phyloP scores from a whole-genome alignment of 2,113 vertebrate species.

The Daphoenositta chrysoptera region DNA sequence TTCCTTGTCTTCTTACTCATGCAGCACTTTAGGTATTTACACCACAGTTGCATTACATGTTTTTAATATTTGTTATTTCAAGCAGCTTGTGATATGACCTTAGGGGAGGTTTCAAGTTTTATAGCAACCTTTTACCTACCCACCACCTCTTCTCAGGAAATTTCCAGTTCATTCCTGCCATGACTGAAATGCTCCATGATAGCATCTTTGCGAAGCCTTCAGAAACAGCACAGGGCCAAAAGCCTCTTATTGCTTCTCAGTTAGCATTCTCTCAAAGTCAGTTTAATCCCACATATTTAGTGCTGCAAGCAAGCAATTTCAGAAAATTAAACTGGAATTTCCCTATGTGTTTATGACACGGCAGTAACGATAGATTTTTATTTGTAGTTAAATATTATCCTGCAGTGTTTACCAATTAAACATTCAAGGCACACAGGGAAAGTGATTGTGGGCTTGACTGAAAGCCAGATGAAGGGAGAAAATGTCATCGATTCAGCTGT shows the following conservation, averaged over 20 bases:
- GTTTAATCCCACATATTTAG: constrained; percentile 16
- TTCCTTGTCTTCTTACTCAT: not conserved
- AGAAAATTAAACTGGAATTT: constrained; percentile 62
- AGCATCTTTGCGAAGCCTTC: constrained; percentile 35
- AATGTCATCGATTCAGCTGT: not conserved
- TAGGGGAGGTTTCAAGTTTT: constrained; percentile 14
- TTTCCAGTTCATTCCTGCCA: constrained; percentile 40
- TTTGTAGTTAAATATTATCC: constrained; percentile 56
- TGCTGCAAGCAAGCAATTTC: constrained; percentile 45
- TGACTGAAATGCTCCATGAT: not conserved
- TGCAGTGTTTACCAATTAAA: constrained; percentile 24
- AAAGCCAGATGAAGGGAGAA: constrained; percentile 25
- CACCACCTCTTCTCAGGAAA: not conserved
- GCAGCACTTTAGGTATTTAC: not conserved
- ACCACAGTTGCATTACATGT: not conserved
- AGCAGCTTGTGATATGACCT: not conserved
- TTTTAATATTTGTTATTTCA: not conserved
- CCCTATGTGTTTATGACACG: constrained; percentile 27
- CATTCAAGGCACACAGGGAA: not conserved
- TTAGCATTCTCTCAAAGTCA: not conserved
- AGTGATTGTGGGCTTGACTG: constrained; percentile 20
- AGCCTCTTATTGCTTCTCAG: not conserved
- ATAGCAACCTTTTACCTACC: constrained; percentile 38
- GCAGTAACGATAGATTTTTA: not conserved
- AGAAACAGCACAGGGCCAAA: not conserved